Conservation (phyloP, 2,797 vertebrate genomes). For the Semotilus atromaculatus region DNA sequence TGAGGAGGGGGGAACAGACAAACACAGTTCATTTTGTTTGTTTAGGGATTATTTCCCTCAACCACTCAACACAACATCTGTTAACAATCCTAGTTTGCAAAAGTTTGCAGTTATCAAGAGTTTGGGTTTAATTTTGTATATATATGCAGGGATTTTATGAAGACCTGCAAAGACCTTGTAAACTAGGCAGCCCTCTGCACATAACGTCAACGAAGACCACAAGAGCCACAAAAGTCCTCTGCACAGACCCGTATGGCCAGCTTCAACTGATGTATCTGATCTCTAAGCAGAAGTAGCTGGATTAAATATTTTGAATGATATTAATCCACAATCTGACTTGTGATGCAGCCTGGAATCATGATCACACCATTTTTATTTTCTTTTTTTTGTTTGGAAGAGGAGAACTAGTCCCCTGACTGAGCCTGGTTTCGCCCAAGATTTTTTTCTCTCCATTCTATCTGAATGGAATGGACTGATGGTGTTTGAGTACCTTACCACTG, state of each 20-base stretch:
- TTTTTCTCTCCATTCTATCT: background rate
- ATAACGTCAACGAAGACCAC: background rate
- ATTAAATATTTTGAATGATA: background rate
- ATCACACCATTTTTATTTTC: background rate
- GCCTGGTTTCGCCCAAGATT: background rate
- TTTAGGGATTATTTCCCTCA: conserved; percentile 63
- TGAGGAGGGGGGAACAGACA: conserved; percentile 68
- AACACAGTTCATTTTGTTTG: conserved; percentile 79
- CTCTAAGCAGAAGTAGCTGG: too few relatives aligned
- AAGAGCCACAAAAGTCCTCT: background rate
- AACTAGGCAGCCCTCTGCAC: background rate
- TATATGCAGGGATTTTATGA: too few relatives aligned
- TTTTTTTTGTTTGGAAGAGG: too few relatives aligned
- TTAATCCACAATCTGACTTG: background rate
- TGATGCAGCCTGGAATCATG: background rate
- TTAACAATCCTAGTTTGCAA: conserved; percentile 72
- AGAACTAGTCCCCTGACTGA: background rate
- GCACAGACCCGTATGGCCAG: background rate
- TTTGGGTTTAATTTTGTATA: background rate
- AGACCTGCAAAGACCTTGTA: too few relatives aligned
- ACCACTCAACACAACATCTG: conserved; percentile 76
- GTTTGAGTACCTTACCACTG: background rate
- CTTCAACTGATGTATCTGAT: background rate
- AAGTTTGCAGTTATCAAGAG: too few relatives aligned
- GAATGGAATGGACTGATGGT: too few relatives aligned